Base-by-base conservation (phyloP, 2,113 vertebrate species). In the Ictalurus furcatus region DNA sequence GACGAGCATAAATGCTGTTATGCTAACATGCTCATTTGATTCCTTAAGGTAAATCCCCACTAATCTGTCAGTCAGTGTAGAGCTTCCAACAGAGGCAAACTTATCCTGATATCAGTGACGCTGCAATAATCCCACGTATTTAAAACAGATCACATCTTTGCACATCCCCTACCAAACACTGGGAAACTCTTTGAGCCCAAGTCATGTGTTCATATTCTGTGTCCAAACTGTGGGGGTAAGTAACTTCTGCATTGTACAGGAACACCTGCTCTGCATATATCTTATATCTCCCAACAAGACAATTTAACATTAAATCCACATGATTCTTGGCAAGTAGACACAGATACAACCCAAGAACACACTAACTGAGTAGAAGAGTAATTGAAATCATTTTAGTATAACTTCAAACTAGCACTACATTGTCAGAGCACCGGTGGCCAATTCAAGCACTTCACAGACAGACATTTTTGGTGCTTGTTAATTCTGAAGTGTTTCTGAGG, bases 161-260 rank as follows among this genome's bases (percentile, higher is more conserved):
- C 94, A 95, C 94, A 95, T 95, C 88, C 93, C 92, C 93, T 86
- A 90, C 92, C 90, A 88, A 58, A 90, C 92, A 94, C 92, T 83
- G 79, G 93, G 92, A 84, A 88, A 92, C 82, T 92, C 93, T 93
- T 94, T 92, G 93, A 94, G 92, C 92, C 82, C 85, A 93, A 90
- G 63, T 92, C 91, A 86, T 91, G 91, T 59, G 28, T 90, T 89
- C 87, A 65, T 74, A 86, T 74, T 85, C 87, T 17, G 34, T 87
- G 78, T 52, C 80, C 48, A 85, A 87, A 87, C 88, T 37, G 73
- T 85, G 79, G 44, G 44, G 44, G 6, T 48, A 48, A 48, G 9
- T 83, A 90, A 25, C 37, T 34, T 34, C 59, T 81, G 69, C 81
- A 81, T 85, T 85, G 61, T 37, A 84, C 56, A 78, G 81, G 82